Conservation (phyloP, 2,888 invertebrate genomes). For the Tinea trinotella region DNA sequence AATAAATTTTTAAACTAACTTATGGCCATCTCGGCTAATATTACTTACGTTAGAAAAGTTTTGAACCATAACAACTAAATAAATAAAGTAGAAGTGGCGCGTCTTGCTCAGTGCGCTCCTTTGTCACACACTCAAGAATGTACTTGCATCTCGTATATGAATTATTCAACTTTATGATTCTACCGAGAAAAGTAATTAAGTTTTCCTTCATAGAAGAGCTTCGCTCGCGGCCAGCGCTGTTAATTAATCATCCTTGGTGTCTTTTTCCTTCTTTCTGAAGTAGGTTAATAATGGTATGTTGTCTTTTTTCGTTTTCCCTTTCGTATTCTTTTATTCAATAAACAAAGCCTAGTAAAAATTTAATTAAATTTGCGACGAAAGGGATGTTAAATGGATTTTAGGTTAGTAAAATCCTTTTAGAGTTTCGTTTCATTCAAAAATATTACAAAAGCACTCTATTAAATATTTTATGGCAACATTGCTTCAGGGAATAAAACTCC, state of each 20-base stretch:
- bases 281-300: constrained; percentile 48
- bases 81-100: not conserved
- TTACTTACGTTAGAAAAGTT: not conserved
- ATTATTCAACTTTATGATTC: constrained; percentile 58
- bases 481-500: not conserved
- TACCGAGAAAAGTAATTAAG: constrained; percentile 60
- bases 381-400: constrained; percentile 24
- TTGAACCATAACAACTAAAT: not conserved
- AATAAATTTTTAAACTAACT: too few relatives aligned
- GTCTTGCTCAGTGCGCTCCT: not conserved
- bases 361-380: constrained; percentile 20
- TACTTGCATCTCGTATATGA: constrained; percentile 42
- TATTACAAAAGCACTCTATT: not conserved
- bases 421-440: constrained; percentile 18
- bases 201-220: constrained; percentile 45
- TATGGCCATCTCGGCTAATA: too few relatives aligned
- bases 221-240: constrained; percentile 49
- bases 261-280: constrained; percentile 50
- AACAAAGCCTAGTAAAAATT: constrained; percentile 34
- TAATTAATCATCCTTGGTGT: constrained; percentile 57
- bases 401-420: constrained; percentile 27
- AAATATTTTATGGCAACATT: not conserved
- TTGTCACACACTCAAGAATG: constrained; percentile 31
- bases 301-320: constrained; percentile 44
- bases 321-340: constrained; percentile 49